Evolutionary conservation across 2,113 vertebrate genomes (phyloP).

Genomic region (Pangasianodon hypophthalmus): DNA sequence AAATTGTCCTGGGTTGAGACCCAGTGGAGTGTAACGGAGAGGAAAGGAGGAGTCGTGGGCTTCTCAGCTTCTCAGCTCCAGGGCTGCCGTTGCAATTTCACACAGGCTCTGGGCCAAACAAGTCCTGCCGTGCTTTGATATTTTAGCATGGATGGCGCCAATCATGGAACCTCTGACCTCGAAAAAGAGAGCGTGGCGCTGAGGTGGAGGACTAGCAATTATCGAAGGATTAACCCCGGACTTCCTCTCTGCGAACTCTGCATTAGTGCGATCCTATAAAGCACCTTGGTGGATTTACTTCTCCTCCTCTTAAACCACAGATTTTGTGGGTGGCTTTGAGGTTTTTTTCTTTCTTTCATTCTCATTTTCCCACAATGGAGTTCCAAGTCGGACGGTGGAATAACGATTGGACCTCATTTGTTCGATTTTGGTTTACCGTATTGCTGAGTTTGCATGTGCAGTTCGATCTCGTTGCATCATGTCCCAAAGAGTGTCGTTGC

Average conservation of each 20-base stretch:
- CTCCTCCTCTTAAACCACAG: slow-evolving; percentile 46
- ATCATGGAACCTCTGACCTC: slow-evolving; percentile 72
- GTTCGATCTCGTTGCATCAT: slow-evolving; percentile 78
- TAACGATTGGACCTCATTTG: slow-evolving; percentile 82
- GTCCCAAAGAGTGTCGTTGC: slow-evolving; percentile 92
- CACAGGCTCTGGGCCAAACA: slow-evolving; percentile 68
- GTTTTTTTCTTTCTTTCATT: slow-evolving; percentile 38
- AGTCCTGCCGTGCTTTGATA: slow-evolving; percentile 73
- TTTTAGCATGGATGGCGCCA: slow-evolving; percentile 79
- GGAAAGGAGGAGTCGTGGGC: slow-evolving; percentile 63
- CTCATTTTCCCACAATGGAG: slow-evolving; percentile 83
- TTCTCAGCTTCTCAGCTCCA: slow-evolving; percentile 55
- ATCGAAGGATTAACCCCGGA: slow-evolving; percentile 72
- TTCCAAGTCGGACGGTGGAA: slow-evolving; percentile 81
- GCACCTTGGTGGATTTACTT: slow-evolving; percentile 62
- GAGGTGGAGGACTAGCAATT: slow-evolving; percentile 70
- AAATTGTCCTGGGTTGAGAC: slow-evolving; percentile 68
- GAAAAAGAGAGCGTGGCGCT: slow-evolving; percentile 71
- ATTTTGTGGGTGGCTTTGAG: slow-evolving; percentile 60
- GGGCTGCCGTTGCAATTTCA: slow-evolving; percentile 65
- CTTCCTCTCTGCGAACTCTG: slow-evolving; percentile 61
- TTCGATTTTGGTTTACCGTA: slow-evolving; percentile 88
- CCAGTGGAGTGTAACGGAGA: slow-evolving; percentile 67
- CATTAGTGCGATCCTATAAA: slow-evolving; percentile 63
- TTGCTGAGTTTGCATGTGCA: slow-evolving; percentile 87